Evolutionary conservation across 2,797 vertebrate genomes (phyloP).

Genomic region (Enteromius mattozi): DNA sequence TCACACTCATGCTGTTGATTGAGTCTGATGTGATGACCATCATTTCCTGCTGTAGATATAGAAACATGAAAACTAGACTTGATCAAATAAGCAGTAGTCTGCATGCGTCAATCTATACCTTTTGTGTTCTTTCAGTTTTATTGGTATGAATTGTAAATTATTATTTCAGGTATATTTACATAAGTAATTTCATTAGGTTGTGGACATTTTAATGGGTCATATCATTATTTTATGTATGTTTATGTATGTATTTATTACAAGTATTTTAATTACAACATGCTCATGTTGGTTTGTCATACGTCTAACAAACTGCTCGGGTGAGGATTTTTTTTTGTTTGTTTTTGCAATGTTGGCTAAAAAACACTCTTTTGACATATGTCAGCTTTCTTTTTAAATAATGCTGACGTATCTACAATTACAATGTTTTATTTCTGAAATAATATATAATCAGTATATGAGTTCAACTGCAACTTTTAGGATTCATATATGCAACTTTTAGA

Average conservation of each 20-base stretch:
- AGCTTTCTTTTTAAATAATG: background rate
- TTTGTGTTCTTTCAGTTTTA: background rate
- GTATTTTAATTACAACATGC: no score
- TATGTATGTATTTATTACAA: no score
- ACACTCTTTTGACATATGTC: background rate
- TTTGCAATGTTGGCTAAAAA: background rate
- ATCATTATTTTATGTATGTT: background rate
- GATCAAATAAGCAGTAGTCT: background rate
- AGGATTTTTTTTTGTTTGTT: no score
- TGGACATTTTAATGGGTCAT: background rate
- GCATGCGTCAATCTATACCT: background rate
- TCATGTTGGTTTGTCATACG: background rate
- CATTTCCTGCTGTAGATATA: background rate
- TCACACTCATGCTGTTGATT: conserved; percentile 19
- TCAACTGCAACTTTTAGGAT: background rate
- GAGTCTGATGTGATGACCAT: background rate
- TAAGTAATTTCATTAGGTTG: background rate
- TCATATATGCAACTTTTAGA: background rate
- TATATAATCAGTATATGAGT: background rate
- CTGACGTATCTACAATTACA: background rate
- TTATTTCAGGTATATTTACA: background rate
- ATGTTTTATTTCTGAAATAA: no score
- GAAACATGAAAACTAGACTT: background rate
- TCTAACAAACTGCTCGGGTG: background rate
- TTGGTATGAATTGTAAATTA: background rate